These are phyloP conservation scores for Moxostoma hubbsi DNA, from an alignment of 2,797 vertebrate species.

Conservation along the genomic window DNA sequence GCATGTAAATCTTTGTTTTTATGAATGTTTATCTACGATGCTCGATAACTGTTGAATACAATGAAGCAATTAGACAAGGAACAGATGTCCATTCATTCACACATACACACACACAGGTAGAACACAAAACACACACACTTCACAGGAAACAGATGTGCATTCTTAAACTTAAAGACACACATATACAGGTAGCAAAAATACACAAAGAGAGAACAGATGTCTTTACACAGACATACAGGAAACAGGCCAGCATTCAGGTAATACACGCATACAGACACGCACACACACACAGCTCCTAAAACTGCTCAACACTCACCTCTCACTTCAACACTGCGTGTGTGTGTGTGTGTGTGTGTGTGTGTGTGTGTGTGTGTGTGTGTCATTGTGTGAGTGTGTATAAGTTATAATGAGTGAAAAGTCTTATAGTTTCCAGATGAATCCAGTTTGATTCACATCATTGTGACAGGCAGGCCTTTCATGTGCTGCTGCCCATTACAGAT, in stretches of 20 bases:
- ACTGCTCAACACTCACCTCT: conserved; percentile 34
- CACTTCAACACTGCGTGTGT: conserved; percentile 48
- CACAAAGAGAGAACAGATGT: conserved; percentile 54
- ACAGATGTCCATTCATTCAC: conserved; percentile 37
- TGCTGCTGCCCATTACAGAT: conserved; percentile 83
- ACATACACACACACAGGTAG: conserved; percentile 6
- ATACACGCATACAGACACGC: conserved; percentile 31
- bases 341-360: conserved; percentile 77
- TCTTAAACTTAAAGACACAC: conserved; percentile 44
- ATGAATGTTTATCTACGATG: background rate
- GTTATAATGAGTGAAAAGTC: conserved; percentile 83
- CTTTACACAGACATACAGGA: conserved; percentile 37
- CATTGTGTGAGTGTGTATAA: conserved; percentile 75
- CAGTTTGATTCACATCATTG: conserved; percentile 80
- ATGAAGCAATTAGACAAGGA: conserved; percentile 28
- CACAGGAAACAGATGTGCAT: conserved; percentile 50
- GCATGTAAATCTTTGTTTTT: background rate
- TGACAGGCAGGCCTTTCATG: conserved; percentile 83
- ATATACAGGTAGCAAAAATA: conserved; percentile 49
- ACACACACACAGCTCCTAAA: conserved; percentile 13
- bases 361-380: conserved; percentile 74
- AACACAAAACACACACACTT: conserved; percentile 36
- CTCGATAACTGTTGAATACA: conserved; percentile 20
- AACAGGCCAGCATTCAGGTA: conserved; percentile 39
- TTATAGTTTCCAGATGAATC: conserved; percentile 83